These are phyloP conservation scores for Ptychadena robeensis DNA, from an alignment of 2,797 vertebrate species.

Conservation along the genomic window DNA sequence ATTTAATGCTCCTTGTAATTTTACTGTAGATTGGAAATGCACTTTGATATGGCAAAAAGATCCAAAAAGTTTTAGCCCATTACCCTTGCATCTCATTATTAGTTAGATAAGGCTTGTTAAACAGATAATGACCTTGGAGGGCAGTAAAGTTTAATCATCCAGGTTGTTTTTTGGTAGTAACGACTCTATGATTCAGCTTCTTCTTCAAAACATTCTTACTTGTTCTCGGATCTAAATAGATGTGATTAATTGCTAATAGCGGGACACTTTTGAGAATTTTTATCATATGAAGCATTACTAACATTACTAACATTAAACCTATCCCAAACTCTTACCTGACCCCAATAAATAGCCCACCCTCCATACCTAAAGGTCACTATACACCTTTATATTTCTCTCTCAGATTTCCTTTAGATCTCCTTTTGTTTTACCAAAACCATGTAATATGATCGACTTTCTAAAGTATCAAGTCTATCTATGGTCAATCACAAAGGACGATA, in stretches of 20 bases:
- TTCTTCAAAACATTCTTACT: constrained; percentile 30
- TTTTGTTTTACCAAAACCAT: no score
- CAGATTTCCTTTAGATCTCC: no score
- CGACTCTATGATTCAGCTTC: constrained; percentile 35
- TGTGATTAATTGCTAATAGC: no score
- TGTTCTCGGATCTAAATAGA: constrained; percentile 6
- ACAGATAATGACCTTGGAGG: constrained; percentile 52
- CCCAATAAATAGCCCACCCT: background rate
- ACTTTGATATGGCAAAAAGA: constrained; percentile 54
- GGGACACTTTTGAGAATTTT: background rate
- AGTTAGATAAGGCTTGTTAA: constrained; percentile 55
- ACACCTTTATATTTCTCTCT: no score
- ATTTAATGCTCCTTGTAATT: constrained; percentile 47
- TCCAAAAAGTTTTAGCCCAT: constrained; percentile 59
- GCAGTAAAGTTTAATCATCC: constrained; percentile 54
- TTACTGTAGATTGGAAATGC: constrained; percentile 26
- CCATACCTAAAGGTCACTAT: background rate
- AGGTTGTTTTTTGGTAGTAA: constrained; percentile 53
- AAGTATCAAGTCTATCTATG: no score
- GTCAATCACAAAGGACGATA: no score
- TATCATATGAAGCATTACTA: background rate
- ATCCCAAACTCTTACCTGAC: background rate
- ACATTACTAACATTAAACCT: background rate
- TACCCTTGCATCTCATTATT: constrained; percentile 59
- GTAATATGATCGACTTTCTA: no score